Conservation (phyloP, 2,113 vertebrate species). For the Poeciliopsis turrubarensis region DNA sequence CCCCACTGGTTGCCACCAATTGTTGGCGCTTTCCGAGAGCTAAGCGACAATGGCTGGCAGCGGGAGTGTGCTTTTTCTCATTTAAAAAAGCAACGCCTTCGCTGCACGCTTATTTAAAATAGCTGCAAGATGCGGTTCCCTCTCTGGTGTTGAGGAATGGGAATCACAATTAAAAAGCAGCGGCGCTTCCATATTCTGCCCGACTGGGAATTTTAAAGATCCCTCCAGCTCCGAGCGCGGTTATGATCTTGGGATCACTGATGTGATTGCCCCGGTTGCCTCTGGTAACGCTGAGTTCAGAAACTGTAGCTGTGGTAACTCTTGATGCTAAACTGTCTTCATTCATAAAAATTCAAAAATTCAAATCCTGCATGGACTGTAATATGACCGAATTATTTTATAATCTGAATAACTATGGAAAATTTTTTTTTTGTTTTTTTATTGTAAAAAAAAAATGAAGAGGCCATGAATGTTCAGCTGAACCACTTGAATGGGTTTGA, state of each 20-base stretch:
- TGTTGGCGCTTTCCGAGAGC: constrained; percentile 67
- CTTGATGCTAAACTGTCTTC: neutral
- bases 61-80: constrained; percentile 53
- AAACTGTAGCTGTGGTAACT: neutral
- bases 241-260: constrained; percentile 22
- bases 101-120: constrained; percentile 51
- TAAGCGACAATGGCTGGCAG: constrained; percentile 62
- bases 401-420: no score
- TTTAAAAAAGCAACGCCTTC: constrained; percentile 37
- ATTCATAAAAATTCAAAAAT: neutral
- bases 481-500: no score
- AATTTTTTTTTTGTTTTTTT: no score
- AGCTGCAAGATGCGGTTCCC: constrained; percentile 57
- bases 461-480: no score
- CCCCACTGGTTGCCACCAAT: constrained; percentile 47
- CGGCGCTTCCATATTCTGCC: constrained; percentile 27
- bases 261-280: neutral
- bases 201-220: constrained; percentile 29
- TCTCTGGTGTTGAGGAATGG: constrained; percentile 28
- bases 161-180: constrained; percentile 42
- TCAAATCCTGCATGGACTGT: neutral
- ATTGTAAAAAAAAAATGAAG: no score
- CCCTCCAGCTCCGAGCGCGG: constrained; percentile 16
- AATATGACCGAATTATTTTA: neutral
- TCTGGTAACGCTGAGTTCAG: neutral